Conservation (phyloP, 2,888 invertebrate genomes). For the Tenthredo livida region DNA sequence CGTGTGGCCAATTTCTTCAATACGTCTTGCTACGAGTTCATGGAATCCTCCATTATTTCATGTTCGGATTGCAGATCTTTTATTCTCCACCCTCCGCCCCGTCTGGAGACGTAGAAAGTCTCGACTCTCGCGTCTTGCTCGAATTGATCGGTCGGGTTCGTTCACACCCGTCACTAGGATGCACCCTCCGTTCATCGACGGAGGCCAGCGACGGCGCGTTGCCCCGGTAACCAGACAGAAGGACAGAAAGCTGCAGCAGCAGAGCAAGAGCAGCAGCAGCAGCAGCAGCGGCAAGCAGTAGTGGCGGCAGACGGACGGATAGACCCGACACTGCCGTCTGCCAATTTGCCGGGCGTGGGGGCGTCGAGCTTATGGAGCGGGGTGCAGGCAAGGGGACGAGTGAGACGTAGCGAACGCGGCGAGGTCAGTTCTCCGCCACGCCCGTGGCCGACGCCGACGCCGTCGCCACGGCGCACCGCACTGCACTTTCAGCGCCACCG, state of each 20-base stretch:
- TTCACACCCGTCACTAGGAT: conserved; percentile 53
- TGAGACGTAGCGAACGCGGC: conserved; percentile 59
- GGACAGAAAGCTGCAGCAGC: conserved; percentile 39
- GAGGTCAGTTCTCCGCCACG: conserved; percentile 75
- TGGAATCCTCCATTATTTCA: not conserved
- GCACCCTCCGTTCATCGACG: conserved; percentile 49
- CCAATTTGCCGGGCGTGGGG: conserved; percentile 66
- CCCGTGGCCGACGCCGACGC: conserved; percentile 67
- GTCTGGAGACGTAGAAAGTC: not conserved
- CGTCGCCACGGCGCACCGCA: conserved; percentile 64
- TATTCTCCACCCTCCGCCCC: not conserved
- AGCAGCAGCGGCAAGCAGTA: conserved; percentile 39
- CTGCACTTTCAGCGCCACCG: conserved; percentile 70
- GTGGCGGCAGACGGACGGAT: conserved; percentile 58
- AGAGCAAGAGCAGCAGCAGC: conserved; percentile 9
- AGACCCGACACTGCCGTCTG: conserved; percentile 69
- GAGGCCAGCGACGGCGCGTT: conserved; percentile 65
- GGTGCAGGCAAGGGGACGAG: conserved; percentile 48
- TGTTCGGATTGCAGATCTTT: not conserved
- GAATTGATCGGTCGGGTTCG: conserved; percentile 52
- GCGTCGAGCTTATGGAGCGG: conserved; percentile 52
- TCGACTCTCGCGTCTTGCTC: conserved; percentile 37
- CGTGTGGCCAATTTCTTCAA: not conserved
- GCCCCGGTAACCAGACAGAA: conserved; percentile 74
- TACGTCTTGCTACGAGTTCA: not conserved